Conservation (phyloP, 2,797 vertebrate genomes). For the Arnoldichthys spilopterus region DNA sequence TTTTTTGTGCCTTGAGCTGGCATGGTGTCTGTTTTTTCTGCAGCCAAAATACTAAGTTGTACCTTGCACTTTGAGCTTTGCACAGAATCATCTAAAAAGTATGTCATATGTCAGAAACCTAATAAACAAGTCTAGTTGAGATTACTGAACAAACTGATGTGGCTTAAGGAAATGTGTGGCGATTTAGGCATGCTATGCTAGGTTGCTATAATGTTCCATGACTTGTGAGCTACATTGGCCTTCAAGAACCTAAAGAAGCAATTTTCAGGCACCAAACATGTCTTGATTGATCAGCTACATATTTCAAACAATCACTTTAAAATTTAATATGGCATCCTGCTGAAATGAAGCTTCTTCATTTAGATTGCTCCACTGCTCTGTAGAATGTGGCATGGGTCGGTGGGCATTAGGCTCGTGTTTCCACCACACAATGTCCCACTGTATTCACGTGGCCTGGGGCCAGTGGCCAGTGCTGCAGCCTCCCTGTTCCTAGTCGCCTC, state of each 20-base stretch:
- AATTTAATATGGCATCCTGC: background rate
- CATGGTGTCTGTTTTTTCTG: too few species aligned
- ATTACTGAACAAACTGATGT: too few species aligned
- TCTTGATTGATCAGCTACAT: background rate
- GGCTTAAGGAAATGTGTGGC: too few species aligned
- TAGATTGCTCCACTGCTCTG: conserved; percentile 16
- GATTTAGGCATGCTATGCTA: too few species aligned
- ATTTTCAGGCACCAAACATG: background rate
- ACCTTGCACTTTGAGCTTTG: too few species aligned
- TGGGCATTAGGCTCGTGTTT: conserved; percentile 37
- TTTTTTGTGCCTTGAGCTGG: too few species aligned
- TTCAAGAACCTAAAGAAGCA: background rate
- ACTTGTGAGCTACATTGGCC: too few species aligned
- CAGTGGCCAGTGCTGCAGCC: conserved; percentile 3
- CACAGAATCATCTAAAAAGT: too few species aligned
- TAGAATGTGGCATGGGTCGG: conserved; percentile 40
- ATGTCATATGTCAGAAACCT: too few species aligned
- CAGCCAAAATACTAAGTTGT: too few species aligned
- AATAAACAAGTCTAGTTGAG: too few species aligned
- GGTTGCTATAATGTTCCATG: too few species aligned
- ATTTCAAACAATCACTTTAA: background rate
- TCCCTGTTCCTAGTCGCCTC: conserved; percentile 28
- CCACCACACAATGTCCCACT: conserved; percentile 36
- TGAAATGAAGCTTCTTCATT: conserved; percentile 29
- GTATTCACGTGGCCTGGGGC: conserved; percentile 32